Conservation (phyloP, 1,140 invertebrate genomes). For the Zaprionus vittiger region DNA sequence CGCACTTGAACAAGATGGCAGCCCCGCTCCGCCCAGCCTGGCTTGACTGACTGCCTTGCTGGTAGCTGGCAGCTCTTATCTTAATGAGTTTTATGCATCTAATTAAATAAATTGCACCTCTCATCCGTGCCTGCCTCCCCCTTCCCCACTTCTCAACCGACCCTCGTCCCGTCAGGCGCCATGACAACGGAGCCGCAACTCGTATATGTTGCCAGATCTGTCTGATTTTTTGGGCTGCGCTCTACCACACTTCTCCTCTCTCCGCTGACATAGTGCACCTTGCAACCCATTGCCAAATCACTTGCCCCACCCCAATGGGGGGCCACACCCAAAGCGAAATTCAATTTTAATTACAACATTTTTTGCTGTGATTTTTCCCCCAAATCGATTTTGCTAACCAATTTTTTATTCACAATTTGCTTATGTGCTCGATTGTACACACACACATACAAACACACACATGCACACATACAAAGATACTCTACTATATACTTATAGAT, state of each 20-base stretch:
- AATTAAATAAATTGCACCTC: constrained; percentile 83
- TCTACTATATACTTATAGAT: constrained; percentile 31
- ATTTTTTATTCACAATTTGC: constrained; percentile 57
- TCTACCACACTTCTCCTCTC: not conserved
- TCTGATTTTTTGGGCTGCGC: constrained; percentile 22
- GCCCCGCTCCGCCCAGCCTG: constrained; percentile 23
- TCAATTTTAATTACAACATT: constrained; percentile 79
- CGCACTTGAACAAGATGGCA: constrained; percentile 69
- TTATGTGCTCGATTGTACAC: constrained; percentile 27
- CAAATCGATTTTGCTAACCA: constrained; percentile 73
- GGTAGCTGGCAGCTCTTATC: constrained; percentile 71
- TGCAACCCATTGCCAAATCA: constrained; percentile 39
- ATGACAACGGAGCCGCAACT: constrained; percentile 64
- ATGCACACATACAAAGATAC: not conserved
- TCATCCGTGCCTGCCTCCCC: constrained; percentile 10
- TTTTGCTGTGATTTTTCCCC: constrained; percentile 40
- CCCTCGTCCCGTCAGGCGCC: constrained; percentile 31
- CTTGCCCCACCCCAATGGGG: constrained; percentile 41
- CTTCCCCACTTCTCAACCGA: not conserved
- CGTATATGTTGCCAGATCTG: constrained; percentile 28
- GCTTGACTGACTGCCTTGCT: constrained; percentile 7
- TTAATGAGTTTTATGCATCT: constrained; percentile 84
- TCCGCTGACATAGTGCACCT: constrained; percentile 28
- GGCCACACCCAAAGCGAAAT: constrained; percentile 65
- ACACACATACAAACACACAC: not conserved